Evolutionary conservation across 1,140 invertebrate species (phyloP), one percentile per base, ranked within the genome.

Genomic region (Drosophila cardini): DNA sequence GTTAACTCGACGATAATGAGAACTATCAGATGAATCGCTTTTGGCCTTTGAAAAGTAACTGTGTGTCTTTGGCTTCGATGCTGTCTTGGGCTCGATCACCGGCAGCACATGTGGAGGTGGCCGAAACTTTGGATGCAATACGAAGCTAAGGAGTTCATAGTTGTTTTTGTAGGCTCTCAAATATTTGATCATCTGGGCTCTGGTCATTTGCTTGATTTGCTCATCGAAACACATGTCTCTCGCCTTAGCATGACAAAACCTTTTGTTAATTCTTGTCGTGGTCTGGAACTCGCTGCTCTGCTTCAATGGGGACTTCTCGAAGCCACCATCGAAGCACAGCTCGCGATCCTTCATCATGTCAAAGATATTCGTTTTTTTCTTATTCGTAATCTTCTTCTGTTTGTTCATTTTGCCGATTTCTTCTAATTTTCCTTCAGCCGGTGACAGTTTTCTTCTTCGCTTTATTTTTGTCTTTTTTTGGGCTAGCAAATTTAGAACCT

Each of bases 401-500:
- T 34, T 52, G 10, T 9, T 34, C 48, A 52, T 52, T 1, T 45
- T 18, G 42, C 15, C 15, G 13, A 1, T 45, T 15, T 45, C 15
- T 45, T 40, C n/a, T 13, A 4, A 13, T n/a, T 40, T 40, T n/a
- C 6, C 5, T 40, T 1, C 2, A 11, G n/a, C 38, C 38, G 38
- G 5, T 40, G 4, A 40, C n/a, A 40, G 38, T 40, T 45, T 45
- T 16, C 0, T 18, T 45, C 9, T 8, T 30, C 11, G 4, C 4
- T 9, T 18, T 32, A n/a, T 50, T 30, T 50, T 4, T 26, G 21
- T 26, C 21, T 4, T 26, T 4, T 26, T 26, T 26, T 26, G 21
- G 21, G 21, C 2, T 26, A 26, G n/a, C n/a, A 10, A 62, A 62
- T 38, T 62, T 50, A 30, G 60, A 21, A 21, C 46, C 60, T 48